Base-by-base conservation (phyloP, 2,888 invertebrate genomes). In the Heliconius hortense region DNA sequence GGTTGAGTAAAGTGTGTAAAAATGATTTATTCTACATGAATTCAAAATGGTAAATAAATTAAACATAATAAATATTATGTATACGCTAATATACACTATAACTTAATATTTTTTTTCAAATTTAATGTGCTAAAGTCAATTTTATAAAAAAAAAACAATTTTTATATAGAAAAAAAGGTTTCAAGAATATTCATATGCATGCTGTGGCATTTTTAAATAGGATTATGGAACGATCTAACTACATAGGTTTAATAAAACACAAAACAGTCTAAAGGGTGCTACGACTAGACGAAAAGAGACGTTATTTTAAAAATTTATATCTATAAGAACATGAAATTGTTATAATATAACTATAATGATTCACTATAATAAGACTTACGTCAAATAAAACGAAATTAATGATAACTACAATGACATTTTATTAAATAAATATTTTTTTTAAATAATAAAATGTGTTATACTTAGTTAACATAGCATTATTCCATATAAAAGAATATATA, bases 401-500 rank as follows among this genome's bases (percentile, higher is more conserved):
- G 69, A n/a, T 15, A 31, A 56, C 69, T 56, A 69, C 53, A 56
- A 31, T 69, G 69, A 69, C 56, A 69, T 56, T 69, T 68, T 35
- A 11, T 28, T 53, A 53, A 26, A 24, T 43, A 13, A 18, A 26
- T 48, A 4, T 26, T 28, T 28, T 48, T 53, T 26, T 68, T 53
- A 18, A 18, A 48, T 26, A 53, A 1, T 53, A 31, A 53, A 53
- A 53, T n/a, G 53, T 68, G 53, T 48, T 21, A 28, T 8, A 18
- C 3, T 28, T 48, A 28, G 28, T 28, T 48, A 68, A 68, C 48
- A 68, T 28, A 53, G 48, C 67, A 48, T 48, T 48, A 68, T 48
- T 48, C 5, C 48, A 18, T 18, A 48, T 18, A 18, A 15, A 39
- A 13, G 11, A 39, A 11, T 15, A 43, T 43, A 15, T 43, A 4